Evolutionary conservation across 1,140 invertebrate species (phyloP), one percentile per base, ranked within the genome.

Genomic region (Chironomus striatipennis): DNA sequence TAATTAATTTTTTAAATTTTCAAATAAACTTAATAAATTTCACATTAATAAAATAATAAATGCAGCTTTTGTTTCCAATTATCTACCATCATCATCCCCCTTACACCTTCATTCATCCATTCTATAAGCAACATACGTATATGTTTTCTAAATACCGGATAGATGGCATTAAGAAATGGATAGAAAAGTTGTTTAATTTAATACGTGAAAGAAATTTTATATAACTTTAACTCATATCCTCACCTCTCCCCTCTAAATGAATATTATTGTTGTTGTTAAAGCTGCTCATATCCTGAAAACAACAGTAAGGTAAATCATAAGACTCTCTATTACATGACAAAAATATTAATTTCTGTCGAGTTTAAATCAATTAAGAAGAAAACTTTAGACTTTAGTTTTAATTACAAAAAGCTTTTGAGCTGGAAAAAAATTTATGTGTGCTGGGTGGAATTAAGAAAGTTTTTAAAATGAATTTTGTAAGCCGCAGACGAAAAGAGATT

Each of bases 161-260:
- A 34, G 24, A 34, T 34, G 24, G 24, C 24, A 34, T 34, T 34
- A 34, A 34, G 47, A n/a, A 57, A 57, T 57, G 9, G 47, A 57
- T 57, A 57, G 47, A 57, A 57, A 57, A 57, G 47, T 57, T 57
- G 47, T 57, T 57, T 57, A 57, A 57, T 57, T 57, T 57, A 57
- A 57, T 57, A 57, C 47, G 47, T 57, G 47, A 57, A 57, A 57
- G 47, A 57, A 57, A 57, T 57, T 57, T 47, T 15, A 12, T 57
- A 57, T 57, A n/a, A 12, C 47, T 57, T 57, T 57, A 34, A 34
- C 24, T 34, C 24, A 34, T 34, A 34, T 57, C n/a, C 47, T 57
- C 47, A n/a, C 47, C n/a, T n/a, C n/a, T n/a, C n/a, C n/a, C n/a
- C n/a, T n/a, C n/a, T n/a, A n/a, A n/a, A n/a, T n/a, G 5, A 34